phyloP scores from a whole-genome alignment of 2,797 vertebrate species.

The Alosa sapidissima region DNA sequence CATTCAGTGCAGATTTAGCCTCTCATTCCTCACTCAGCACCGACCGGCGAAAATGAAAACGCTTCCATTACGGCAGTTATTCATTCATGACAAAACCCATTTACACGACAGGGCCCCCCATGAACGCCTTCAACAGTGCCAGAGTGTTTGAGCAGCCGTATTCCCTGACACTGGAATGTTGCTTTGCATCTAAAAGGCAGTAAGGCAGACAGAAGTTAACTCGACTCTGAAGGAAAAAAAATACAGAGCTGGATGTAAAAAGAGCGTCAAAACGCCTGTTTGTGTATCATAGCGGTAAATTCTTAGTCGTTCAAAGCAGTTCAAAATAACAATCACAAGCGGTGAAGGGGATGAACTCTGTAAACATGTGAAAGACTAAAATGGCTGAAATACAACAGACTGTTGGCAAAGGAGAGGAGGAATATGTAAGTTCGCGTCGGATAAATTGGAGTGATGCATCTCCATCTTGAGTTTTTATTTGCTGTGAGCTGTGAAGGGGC shows the following conservation, averaged over 20 bases:
- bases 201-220: not conserved
- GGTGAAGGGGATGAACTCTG: not conserved
- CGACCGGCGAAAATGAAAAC: not conserved
- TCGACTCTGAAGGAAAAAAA: not conserved
- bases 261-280: not conserved
- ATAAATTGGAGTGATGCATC: not conserved
- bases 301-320: not conserved
- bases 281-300: not conserved
- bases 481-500: not conserved
- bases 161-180: not conserved
- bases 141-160: not conserved
- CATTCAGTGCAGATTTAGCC: constrained; percentile 19
- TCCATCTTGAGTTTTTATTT: not conserved
- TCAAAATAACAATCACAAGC: not conserved
- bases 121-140: not conserved
- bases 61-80: constrained; percentile 20
- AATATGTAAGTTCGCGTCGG: not conserved
- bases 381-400: not conserved
- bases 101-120: not conserved
- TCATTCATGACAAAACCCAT: constrained; percentile 31
- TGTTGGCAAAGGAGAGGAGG: constrained; percentile 10
- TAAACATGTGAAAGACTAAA: not conserved
- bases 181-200: not conserved
- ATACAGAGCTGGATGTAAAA: not conserved
- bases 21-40: not conserved